Evolutionary conservation across 2,888 invertebrate species (phyloP), one percentile per base, ranked within the genome.

Genomic region (Glyphotaelius pellucidus): DNA sequence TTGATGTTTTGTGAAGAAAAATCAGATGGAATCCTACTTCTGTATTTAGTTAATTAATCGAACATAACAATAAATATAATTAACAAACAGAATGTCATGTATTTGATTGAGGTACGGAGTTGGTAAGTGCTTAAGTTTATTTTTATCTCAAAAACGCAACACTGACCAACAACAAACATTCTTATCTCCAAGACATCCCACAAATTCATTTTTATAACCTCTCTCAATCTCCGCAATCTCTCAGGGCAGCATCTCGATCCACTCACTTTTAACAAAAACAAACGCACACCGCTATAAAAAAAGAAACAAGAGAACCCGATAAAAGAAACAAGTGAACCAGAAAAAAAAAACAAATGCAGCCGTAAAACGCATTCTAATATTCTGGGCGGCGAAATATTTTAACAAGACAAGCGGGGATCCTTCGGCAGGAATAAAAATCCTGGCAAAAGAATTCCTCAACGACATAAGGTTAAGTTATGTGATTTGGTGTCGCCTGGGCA

Each of bases 361-460:
- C 31, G 42, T 80, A 90, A 90, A 90, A 31, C 35, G 90, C 91
- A 81, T 90, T 86, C 91, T 90, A 88, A 92, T 92, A 90, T 90
- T 80, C 93, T 92, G 93, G 93, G 93, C 89, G 93, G 92, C 80
- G 92, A 93, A 93, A 93, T 92, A 92, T 93, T 87, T 93, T 93
- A 93, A 93, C 92, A 92, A 93, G 93, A 91, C 91, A 90, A 91
- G 80, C 42, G n/a, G 86, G 42, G 38, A 89, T 90, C 89, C 87
- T 90, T 93, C 83, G 90, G 30, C 80, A 52, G 87, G 90, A 90
- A 91, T 91, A 90, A 90, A 92, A 90, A 35, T 80, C 88, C 89
- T 90, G 79, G 42, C 86, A 89, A 90, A 84, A 30, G 89, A 84
- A 92, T 92, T 92, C 92, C 67, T 90, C 42, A 90, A 79, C 25